phyloP scores from a whole-genome alignment of 1,140 invertebrate genomes.

The Drosophila mojavensis region DNA sequence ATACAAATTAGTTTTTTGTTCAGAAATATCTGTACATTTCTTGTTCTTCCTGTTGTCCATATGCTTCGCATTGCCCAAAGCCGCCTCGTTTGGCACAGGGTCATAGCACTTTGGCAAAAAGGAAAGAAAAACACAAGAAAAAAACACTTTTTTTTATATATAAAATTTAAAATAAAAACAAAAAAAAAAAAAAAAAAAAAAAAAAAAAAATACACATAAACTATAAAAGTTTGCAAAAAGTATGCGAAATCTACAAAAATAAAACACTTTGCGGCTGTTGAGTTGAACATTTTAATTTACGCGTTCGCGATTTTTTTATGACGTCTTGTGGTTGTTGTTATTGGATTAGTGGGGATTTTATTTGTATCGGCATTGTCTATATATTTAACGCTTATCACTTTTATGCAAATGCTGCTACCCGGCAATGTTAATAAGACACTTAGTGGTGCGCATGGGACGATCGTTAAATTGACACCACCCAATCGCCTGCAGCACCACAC shows the following conservation, averaged over 20 bases:
- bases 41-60: slow-evolving; percentile 12
- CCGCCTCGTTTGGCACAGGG: slow-evolving; percentile 61
- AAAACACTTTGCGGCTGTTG: slow-evolving; percentile 16
- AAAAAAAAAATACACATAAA: slow-evolving; percentile 7
- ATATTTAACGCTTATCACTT: slow-evolving; percentile 54
- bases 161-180: slow-evolving; percentile 21
- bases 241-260: slow-evolving; percentile 34
- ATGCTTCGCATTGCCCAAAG: slow-evolving; percentile 12
- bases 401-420: slow-evolving; percentile 60
- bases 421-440: slow-evolving; percentile 33
- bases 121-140: slow-evolving; percentile 12
- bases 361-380: slow-evolving; percentile 29
- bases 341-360: slow-evolving; percentile 28
- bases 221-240: slow-evolving; percentile 56
- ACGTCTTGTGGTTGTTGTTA: slow-evolving; percentile 13
- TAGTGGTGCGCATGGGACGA: slow-evolving; percentile 32
- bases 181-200: slow-evolving; percentile 25
- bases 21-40: neutral
- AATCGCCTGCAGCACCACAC: neutral
- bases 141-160: slow-evolving; percentile 13
- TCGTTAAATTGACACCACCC: slow-evolving; percentile 37
- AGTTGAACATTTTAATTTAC: slow-evolving; percentile 58
- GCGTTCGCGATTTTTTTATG: slow-evolving; percentile 64
- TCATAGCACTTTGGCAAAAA: slow-evolving; percentile 72
- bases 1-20: neutral